phyloP scores from a whole-genome alignment of 1,140 invertebrate species.

The Phenacoccus solenopsis region DNA sequence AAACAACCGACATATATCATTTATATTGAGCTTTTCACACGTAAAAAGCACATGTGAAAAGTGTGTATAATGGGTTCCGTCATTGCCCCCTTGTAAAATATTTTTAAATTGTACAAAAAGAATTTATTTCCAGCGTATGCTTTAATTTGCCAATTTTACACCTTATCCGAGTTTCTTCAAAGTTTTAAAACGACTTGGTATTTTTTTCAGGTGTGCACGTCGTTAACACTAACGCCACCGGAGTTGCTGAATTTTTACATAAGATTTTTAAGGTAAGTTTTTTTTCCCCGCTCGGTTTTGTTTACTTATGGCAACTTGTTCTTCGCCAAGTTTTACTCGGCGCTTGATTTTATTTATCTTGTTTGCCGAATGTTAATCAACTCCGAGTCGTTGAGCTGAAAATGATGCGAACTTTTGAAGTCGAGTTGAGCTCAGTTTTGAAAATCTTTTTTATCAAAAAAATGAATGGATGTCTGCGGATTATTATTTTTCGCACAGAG shows the following conservation, averaged over 20 bases:
- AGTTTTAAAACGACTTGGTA: too few species aligned
- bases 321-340: not conserved
- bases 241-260: not conserved
- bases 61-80: not conserved
- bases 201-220: not conserved
- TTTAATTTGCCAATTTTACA: not conserved
- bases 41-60: slow-evolving; percentile 5
- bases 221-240: not conserved
- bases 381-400: not conserved
- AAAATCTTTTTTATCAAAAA: too few species aligned
- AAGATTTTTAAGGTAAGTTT: not conserved
- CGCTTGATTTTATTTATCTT: not conserved
- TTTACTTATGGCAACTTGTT: not conserved
- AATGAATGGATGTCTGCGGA: too few species aligned
- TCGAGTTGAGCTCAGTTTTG: too few species aligned
- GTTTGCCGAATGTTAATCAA: not conserved
- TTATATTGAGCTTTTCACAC: slow-evolving; percentile 13
- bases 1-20: slow-evolving; percentile 10
- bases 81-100: not conserved
- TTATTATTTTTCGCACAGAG: too few species aligned
- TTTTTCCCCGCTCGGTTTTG: too few species aligned
- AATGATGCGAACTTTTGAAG: not conserved
- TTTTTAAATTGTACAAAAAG: not conserved
- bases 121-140: not conserved
- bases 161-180: not conserved